phyloP scores from a whole-genome alignment of 53 echinoderm and acorn worm species.

The Astropecten irregularis region DNA sequence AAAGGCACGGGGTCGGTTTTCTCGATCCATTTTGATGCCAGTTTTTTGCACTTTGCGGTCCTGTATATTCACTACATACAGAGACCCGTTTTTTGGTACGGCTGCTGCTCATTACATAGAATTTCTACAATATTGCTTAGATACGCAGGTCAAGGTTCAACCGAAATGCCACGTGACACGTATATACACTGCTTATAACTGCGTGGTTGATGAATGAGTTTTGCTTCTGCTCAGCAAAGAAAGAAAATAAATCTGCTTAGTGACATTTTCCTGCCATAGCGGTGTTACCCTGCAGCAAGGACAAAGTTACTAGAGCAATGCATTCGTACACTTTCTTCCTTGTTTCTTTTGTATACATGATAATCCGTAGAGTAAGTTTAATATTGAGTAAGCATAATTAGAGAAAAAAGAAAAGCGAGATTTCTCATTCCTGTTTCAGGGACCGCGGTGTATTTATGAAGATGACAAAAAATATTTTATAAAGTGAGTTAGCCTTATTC shows the following conservation, averaged over 20 bases:
- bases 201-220: background rate
- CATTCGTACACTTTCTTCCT: slow-evolving; percentile 31
- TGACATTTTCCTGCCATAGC: too few species aligned
- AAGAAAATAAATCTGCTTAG: background rate
- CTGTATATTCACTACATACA: too few species aligned
- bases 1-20: too few species aligned
- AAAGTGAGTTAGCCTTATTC: slow-evolving; percentile 48
- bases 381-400: background rate
- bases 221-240: background rate
- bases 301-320: background rate
- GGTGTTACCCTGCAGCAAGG: too few species aligned
- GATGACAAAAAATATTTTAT: slow-evolving; percentile 22
- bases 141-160: too few species aligned
- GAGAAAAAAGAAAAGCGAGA: background rate
- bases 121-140: too few species aligned
- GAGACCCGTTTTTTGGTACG: too few species aligned
- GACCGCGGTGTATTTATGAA: slow-evolving; percentile 31
- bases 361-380: background rate
- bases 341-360: slow-evolving; percentile 43
- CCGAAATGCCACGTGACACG: background rate
- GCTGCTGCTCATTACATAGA: too few species aligned
- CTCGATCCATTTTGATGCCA: too few species aligned
- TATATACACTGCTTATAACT: background rate
- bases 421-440: slow-evolving; percentile 7
- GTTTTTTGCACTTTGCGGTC: too few species aligned